phyloP scores from a whole-genome alignment of 2,888 invertebrate species.

The Chrysina gloriosa region DNA sequence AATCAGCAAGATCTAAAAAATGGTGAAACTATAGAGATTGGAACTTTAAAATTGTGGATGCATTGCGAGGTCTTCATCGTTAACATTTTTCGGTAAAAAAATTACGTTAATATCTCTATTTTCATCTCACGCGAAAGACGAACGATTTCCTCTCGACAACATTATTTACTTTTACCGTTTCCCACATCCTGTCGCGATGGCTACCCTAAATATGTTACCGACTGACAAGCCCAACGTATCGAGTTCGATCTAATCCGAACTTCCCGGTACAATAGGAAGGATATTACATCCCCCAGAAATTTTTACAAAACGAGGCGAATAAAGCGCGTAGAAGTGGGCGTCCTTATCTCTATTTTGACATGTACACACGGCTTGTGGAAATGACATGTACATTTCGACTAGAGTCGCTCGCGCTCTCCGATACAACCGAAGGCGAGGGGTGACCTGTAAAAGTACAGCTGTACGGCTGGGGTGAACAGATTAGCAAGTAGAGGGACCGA shows the following conservation, averaged over 20 bases:
- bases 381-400: conserved; percentile 31
- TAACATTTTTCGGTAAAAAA: no score
- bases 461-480: conserved; percentile 51
- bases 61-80: no score
- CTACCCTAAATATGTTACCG: no score
- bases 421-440: conserved; percentile 44
- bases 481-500: conserved; percentile 52
- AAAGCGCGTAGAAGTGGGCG: conserved; percentile 3
- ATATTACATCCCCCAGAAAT: not conserved
- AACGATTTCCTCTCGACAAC: no score
- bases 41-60: no score
- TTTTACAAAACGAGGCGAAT: conserved; percentile 17
- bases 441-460: conserved; percentile 51
- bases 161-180: no score
- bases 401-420: conserved; percentile 45
- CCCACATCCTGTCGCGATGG: no score
- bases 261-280: conserved; percentile 6
- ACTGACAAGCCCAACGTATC: no score
- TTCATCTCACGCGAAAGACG: no score
- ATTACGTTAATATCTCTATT: no score
- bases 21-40: no score
- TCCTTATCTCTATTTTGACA: conserved; percentile 36
- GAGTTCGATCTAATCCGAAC: not conserved
- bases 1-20: no score
- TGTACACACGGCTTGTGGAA: conserved; percentile 26